Evolutionary conservation across 1,140 invertebrate species (phyloP).

Genomic region (Hetaerina americana): DNA sequence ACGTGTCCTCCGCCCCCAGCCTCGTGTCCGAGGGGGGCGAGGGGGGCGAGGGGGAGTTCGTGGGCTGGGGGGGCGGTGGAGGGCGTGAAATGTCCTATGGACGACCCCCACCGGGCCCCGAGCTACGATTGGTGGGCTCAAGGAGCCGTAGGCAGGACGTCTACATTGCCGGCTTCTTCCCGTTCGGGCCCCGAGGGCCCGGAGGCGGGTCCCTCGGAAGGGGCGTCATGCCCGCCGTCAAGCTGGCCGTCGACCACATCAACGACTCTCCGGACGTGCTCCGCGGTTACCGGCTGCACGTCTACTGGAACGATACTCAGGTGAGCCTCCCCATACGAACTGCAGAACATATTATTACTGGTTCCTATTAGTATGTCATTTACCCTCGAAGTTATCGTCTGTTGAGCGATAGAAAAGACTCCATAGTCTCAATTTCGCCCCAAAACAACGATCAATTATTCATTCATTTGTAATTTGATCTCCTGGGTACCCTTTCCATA

Average conservation of each 20-base stretch:
- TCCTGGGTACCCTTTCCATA: too few species aligned
- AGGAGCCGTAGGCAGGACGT: conserved; percentile 43
- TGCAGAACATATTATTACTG: too few species aligned
- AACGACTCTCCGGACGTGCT: conserved; percentile 75
- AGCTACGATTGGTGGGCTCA: too few species aligned
- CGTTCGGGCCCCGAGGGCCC: conserved; percentile 59
- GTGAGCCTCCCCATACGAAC: too few species aligned
- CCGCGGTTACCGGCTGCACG: conserved; percentile 74
- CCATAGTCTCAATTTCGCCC: too few species aligned
- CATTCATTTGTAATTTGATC: too few species aligned
- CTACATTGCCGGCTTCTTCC: conserved; percentile 86
- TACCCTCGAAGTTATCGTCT: too few species aligned
- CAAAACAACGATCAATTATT: too few species aligned
- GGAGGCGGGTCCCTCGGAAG: conserved; percentile 50
- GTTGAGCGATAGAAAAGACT: too few species aligned
- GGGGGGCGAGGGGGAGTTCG: neutral
- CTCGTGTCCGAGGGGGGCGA: neutral
- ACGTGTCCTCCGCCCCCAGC: neutral
- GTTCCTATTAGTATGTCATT: too few species aligned
- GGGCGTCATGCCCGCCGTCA: conserved; percentile 86
- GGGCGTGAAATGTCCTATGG: neutral
- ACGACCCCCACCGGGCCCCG: neutral
- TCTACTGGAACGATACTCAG: conserved; percentile 92
- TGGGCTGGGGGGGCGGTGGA: neutral
- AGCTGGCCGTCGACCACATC: conserved; percentile 81